These are phyloP conservation scores for Halcyon malimbica DNA, from an alignment of 2,113 vertebrate species.

Conservation along the genomic window DNA sequence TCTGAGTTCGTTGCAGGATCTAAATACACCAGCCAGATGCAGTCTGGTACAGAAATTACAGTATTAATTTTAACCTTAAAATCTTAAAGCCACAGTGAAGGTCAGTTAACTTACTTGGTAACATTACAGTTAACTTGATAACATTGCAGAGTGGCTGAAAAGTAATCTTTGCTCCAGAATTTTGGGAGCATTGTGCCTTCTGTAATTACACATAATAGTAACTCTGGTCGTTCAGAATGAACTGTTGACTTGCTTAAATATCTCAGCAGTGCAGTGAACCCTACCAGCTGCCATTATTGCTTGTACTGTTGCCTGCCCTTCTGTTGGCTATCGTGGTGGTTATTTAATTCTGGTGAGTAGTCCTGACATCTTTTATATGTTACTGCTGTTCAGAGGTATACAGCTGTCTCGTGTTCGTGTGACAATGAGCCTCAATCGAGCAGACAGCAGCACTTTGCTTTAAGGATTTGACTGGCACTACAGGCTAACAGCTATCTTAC, in stretches of 20 bases:
- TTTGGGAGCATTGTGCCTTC: not conserved
- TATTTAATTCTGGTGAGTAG: not conserved
- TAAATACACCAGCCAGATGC: not conserved
- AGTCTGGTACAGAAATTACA: not conserved
- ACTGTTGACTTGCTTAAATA: not conserved
- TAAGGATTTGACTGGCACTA: not conserved
- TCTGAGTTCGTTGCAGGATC: not conserved
- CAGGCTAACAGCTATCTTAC: not conserved
- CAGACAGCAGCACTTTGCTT: accelerated
- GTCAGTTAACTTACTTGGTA: not conserved
- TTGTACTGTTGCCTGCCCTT: not conserved
- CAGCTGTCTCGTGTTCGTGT: not conserved
- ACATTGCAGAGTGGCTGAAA: not conserved
- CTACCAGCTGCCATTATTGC: not conserved
- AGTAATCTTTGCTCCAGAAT: not conserved
- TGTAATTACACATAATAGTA: not conserved
- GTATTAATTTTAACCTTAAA: not conserved
- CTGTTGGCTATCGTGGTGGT: not conserved
- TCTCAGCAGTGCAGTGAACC: not conserved
- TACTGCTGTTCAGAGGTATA: not conserved
- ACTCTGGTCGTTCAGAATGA: not conserved
- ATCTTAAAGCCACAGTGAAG: not conserved
- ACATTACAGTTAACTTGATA: not conserved
- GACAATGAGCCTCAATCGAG: not conserved
- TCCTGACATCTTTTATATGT: not conserved